Conservation (phyloP, 2,888 invertebrate species). For the Drosophila crucigera region DNA sequence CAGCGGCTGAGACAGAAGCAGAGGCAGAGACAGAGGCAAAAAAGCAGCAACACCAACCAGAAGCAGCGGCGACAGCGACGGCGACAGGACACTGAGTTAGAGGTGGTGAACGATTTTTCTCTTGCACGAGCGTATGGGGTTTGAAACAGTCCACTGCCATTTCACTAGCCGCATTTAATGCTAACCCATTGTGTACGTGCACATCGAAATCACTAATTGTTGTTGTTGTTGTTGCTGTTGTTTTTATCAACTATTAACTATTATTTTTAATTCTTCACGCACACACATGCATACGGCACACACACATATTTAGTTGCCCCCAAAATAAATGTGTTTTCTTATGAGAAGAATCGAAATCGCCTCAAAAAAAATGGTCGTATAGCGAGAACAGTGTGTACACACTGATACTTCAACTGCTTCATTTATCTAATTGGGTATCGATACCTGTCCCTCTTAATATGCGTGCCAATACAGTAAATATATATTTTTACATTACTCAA, state of each 20-base stretch:
- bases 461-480: not conserved
- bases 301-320: constrained; percentile 59
- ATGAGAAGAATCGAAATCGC: constrained; percentile 66
- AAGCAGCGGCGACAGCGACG: constrained; percentile 46
- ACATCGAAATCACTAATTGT: constrained; percentile 37
- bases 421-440: constrained; percentile 56
- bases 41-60: constrained; percentile 54
- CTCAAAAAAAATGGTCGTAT: constrained; percentile 64
- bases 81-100: constrained; percentile 61
- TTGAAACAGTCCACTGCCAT: constrained; percentile 52
- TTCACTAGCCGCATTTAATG: constrained; percentile 47
- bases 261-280: constrained; percentile 50
- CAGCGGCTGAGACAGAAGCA: constrained; percentile 21
- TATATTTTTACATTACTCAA: not conserved
- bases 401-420: constrained; percentile 25
- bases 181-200: constrained; percentile 45
- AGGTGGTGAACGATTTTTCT: constrained; percentile 71
- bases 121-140: constrained; percentile 59
- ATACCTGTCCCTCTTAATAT: constrained; percentile 22
- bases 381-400: constrained; percentile 61
- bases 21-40: constrained; percentile 35
- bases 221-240: constrained; percentile 31
- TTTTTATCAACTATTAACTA: constrained; percentile 32
- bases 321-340: constrained; percentile 69
- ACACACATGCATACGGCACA: constrained; percentile 57